These are phyloP conservation scores for Willisornis vidua DNA, from an alignment of 2,113 vertebrate species.

Conservation along the genomic window DNA sequence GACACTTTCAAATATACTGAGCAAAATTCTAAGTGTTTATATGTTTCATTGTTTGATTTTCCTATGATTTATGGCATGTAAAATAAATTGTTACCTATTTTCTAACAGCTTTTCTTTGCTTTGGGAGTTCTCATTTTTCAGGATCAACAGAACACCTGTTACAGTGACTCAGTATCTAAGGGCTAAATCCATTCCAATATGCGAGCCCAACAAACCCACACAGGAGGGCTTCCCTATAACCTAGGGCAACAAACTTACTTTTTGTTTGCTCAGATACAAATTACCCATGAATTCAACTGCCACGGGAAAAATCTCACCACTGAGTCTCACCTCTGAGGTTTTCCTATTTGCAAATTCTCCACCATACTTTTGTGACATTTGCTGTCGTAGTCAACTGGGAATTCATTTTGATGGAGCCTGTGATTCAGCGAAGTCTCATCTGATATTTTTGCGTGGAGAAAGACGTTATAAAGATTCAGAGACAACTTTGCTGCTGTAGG, in stretches of 20 bases:
- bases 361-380: background rate
- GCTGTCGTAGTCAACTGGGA: background rate
- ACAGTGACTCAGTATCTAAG: background rate
- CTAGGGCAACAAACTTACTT: background rate
- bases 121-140: background rate
- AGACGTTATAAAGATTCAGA: background rate
- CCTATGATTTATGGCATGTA: background rate
- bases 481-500: background rate
- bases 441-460: background rate
- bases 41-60: background rate
- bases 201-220: background rate
- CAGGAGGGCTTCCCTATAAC: background rate
- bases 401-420: background rate
- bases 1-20: background rate
- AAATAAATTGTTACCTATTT: background rate
- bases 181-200: background rate
- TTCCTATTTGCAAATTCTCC: background rate
- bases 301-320: background rate
- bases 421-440: background rate
- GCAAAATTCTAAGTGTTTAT: background rate
- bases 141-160: background rate
- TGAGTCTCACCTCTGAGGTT: background rate
- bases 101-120: background rate
- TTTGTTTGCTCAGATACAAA: background rate
- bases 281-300: background rate